A percentile compares a stretch with the other conserved stretches of the same genome.
phyloP scores from a whole-genome alignment of 2,113 vertebrate species.

The Rhea pennata region DNA sequence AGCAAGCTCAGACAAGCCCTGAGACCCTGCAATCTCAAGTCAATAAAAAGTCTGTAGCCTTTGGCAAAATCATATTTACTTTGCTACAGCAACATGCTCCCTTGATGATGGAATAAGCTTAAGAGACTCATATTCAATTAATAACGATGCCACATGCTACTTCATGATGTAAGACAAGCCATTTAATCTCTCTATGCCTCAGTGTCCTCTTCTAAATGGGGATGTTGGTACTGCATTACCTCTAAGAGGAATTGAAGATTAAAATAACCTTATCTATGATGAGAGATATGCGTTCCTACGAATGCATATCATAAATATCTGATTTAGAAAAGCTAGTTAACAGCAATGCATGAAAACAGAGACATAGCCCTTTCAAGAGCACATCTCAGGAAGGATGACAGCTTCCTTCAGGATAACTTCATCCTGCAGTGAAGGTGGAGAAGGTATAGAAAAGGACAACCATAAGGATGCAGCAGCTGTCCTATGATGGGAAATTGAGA shows the following conservation, averaged over 20 bases:
- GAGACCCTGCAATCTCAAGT: background rate
- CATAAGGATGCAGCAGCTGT: background rate
- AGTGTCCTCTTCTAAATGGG: background rate
- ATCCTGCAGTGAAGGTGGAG: background rate
- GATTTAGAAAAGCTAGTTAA: constrained; percentile 31
- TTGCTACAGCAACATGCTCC: background rate
- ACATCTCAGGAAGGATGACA: background rate
- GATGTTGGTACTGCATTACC: background rate
- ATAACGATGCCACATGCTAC: background rate
- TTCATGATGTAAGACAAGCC: background rate
- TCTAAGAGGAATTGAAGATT: background rate
- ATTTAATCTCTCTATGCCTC: background rate
- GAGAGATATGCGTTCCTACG: background rate
- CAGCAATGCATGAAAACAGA: background rate
- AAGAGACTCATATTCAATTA: constrained; percentile 31
- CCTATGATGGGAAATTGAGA: background rate
- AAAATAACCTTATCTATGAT: background rate
- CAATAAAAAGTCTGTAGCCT: background rate
- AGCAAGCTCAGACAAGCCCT: background rate
- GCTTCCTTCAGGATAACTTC: background rate
- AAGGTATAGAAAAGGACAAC: background rate
- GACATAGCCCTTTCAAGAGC: background rate
- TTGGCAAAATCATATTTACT: constrained; percentile 9
- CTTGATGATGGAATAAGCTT: background rate
- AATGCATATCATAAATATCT: background rate